Evolutionary conservation across 2,888 invertebrate genomes (phyloP).

Genomic region (Hylaea fasciaria): DNA sequence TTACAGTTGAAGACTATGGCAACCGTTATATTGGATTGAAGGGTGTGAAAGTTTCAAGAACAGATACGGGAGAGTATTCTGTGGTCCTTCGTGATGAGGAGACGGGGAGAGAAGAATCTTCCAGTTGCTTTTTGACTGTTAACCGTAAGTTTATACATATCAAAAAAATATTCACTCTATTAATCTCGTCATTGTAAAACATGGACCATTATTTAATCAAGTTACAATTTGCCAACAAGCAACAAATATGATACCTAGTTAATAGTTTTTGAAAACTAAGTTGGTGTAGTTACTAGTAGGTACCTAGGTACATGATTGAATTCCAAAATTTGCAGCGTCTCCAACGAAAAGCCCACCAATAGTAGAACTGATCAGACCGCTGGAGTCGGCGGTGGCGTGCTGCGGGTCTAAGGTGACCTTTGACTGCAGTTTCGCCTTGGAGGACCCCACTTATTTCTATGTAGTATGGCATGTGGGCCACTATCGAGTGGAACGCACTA

Average conservation of each 20-base stretch:
- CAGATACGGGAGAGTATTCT: constrained; percentile 44
- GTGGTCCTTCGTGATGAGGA: constrained; percentile 38
- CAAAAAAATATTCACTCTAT: not conserved
- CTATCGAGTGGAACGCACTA: constrained; percentile 49
- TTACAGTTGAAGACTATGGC: constrained; percentile 41
- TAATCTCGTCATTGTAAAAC: too few relatives aligned
- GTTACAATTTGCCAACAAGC: too few relatives aligned
- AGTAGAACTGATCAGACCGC: constrained; percentile 35
- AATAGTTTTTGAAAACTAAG: too few relatives aligned
- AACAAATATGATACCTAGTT: too few relatives aligned
- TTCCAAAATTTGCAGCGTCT: constrained; percentile 26
- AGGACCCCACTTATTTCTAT: constrained; percentile 43
- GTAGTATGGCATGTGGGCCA: constrained; percentile 53
- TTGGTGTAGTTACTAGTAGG: too few relatives aligned
- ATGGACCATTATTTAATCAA: too few relatives aligned
- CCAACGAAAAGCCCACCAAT: constrained; percentile 7
- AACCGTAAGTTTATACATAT: constrained; percentile 42
- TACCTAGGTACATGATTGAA: too few relatives aligned
- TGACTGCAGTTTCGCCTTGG: constrained; percentile 44
- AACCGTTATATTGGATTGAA: constrained; percentile 45
- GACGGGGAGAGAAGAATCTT: constrained; percentile 28
- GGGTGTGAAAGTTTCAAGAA: constrained; percentile 28
- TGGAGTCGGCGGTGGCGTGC: constrained; percentile 44
- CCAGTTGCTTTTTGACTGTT: constrained; percentile 40
- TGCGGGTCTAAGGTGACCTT: constrained; percentile 47